Evolutionary conservation across 2,797 vertebrate genomes (phyloP).

Genomic region (Oreochromis grahami): DNA sequence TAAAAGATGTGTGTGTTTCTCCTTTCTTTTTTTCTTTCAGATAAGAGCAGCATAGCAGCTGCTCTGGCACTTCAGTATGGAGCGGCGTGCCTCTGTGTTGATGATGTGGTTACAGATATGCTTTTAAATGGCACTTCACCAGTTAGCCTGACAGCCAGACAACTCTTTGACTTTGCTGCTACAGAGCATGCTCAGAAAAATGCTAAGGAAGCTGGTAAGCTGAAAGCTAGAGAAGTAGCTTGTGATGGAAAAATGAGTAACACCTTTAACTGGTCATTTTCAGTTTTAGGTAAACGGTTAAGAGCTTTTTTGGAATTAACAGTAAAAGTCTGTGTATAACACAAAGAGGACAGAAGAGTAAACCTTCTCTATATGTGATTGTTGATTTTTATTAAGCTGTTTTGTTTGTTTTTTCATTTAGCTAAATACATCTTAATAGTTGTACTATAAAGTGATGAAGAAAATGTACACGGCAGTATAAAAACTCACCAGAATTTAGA

Average conservation of each 20-base stretch:
- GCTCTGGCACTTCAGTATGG: conserved; percentile 77
- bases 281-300: neutral
- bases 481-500: neutral
- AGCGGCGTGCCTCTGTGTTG: conserved; percentile 74
- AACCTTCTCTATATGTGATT: neutral
- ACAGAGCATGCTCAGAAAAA: conserved; percentile 56
- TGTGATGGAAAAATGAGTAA: neutral
- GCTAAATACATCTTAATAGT: neutral
- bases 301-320: neutral
- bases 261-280: neutral
- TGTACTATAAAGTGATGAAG: neutral
- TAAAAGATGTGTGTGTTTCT: neutral
- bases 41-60: conserved; percentile 69
- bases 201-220: conserved; percentile 69
- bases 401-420: neutral
- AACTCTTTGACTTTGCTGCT: conserved; percentile 77
- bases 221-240: neutral
- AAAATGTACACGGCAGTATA: neutral
- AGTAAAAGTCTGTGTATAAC: neutral
- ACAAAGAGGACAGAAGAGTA: neutral
- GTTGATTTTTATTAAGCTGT: neutral
- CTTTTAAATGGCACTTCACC: conserved; percentile 65
- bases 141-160: conserved; percentile 66
- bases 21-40: conserved; percentile 64
- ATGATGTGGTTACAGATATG: conserved; percentile 78